A percentile compares a stretch with the other conserved stretches of the same genome.
Evolutionary conservation across 1,140 invertebrate species (phyloP).

Genomic region (Pseudobourletiella spinata): DNA sequence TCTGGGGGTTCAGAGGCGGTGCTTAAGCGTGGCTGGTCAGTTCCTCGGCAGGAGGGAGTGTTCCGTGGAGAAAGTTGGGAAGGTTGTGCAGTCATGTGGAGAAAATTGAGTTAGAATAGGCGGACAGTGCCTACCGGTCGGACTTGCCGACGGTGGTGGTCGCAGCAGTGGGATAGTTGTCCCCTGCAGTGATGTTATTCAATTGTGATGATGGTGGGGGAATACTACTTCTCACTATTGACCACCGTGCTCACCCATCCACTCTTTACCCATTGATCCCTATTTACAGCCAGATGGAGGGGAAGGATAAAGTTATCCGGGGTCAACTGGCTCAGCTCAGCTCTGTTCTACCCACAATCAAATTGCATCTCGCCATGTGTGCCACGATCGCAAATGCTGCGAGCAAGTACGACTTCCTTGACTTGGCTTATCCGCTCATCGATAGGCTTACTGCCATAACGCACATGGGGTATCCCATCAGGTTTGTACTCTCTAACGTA

Average conservation of each 20-base stretch:
- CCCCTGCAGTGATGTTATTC: too few relatives aligned
- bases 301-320: constrained; percentile 54
- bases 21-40: too few relatives aligned
- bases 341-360: constrained; percentile 54
- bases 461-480: constrained; percentile 55
- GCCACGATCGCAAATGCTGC: constrained; percentile 57
- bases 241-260: neutral
- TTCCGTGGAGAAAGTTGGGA: too few relatives aligned
- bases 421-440: constrained; percentile 56
- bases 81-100: too few relatives aligned
- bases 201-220: too few relatives aligned
- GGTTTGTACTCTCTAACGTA: too few relatives aligned
- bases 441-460: constrained; percentile 54
- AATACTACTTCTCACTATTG: too few relatives aligned
- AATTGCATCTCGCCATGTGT: constrained; percentile 56
- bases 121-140: too few relatives aligned
- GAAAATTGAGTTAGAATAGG: neutral
- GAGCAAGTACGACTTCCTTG: constrained; percentile 62
- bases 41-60: too few relatives aligned
- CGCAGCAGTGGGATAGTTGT: too few relatives aligned
- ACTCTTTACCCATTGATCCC: neutral
- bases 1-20: too few relatives aligned
- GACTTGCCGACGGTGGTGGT: too few relatives aligned
- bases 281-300: constrained; percentile 51
- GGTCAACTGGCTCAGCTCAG: constrained; percentile 51